A percentile compares a stretch with the other conserved stretches of the same genome.
These are phyloP conservation scores for Ramphastos sulfuratus DNA, from an alignment of 2,113 vertebrate species.

Conservation along the genomic window DNA sequence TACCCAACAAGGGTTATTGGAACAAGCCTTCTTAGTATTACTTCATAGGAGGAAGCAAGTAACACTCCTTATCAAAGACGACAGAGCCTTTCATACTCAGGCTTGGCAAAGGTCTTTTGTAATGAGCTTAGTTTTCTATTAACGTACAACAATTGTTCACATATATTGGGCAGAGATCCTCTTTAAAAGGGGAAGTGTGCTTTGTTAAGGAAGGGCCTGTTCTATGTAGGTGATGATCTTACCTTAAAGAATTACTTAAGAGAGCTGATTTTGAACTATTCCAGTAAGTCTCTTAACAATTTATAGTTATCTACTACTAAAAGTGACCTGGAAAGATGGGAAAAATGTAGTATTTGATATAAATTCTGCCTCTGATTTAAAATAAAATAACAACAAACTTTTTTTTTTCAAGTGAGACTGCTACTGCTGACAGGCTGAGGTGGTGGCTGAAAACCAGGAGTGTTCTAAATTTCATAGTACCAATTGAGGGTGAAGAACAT, in stretches of 20 bases:
- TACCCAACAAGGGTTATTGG: not conserved
- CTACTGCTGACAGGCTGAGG: not conserved
- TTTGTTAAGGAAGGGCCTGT: not conserved
- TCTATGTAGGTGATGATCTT: not conserved
- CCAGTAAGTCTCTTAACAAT: not conserved
- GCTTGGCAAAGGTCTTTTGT: not conserved
- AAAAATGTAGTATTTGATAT: not conserved
- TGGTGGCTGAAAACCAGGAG: not conserved
- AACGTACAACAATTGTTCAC: accelerated
- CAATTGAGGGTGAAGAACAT: not conserved
- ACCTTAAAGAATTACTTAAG: not conserved
- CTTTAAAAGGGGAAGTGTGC: not conserved
- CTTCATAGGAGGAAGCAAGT: not conserved
- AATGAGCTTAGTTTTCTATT: not conserved
- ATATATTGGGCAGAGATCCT: not conserved
- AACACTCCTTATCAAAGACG: not conserved
- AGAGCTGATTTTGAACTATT: not conserved
- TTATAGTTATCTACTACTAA: not conserved
- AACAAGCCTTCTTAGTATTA: not conserved
- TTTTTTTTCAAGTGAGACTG: not conserved
- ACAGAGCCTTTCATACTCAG: not conserved
- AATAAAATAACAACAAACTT: not conserved
- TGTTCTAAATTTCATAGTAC: not conserved
- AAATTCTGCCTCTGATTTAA: not conserved
- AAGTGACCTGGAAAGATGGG: slow-evolving; percentile 32